Conservation (phyloP, 2,797 vertebrate genomes). For the Acipenser oxyrinchus region DNA sequence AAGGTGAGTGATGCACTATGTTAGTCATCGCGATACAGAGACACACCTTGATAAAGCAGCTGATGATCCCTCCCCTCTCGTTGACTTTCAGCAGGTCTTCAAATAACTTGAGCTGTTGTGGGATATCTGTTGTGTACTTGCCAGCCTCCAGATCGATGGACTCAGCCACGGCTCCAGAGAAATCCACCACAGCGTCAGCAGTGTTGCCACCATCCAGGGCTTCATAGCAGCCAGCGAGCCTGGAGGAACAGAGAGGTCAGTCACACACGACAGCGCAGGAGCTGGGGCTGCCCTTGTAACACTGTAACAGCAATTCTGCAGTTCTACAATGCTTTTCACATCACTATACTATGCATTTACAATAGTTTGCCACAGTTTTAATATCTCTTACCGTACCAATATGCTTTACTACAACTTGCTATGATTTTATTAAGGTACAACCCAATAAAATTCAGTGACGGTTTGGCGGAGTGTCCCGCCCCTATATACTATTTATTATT, state of each 20-base stretch:
- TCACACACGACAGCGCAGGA: neutral
- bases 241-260: conserved; percentile 35
- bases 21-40: too few species aligned
- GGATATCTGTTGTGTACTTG: conserved; percentile 43
- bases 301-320: neutral
- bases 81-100: conserved; percentile 74
- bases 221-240: conserved; percentile 91
- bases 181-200: conserved; percentile 96
- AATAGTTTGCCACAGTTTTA: too few species aligned
- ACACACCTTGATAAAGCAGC: conserved; percentile 77
- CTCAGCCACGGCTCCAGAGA: conserved; percentile 93
- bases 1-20: too few species aligned
- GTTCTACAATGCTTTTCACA: too few species aligned
- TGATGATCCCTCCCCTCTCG: conserved; percentile 76
- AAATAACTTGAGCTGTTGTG: conserved; percentile 70
- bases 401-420: too few species aligned
- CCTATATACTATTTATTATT: too few species aligned
- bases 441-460: too few species aligned
- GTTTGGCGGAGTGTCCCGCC: too few species aligned
- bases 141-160: conserved; percentile 83
- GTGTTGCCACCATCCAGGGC: conserved; percentile 93
- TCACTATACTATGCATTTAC: too few species aligned
- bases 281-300: neutral
- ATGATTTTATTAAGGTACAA: too few species aligned
- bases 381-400: too few species aligned